Conservation (phyloP, 1,140 invertebrate genomes). For the Stratiolaelaps scimitus region DNA sequence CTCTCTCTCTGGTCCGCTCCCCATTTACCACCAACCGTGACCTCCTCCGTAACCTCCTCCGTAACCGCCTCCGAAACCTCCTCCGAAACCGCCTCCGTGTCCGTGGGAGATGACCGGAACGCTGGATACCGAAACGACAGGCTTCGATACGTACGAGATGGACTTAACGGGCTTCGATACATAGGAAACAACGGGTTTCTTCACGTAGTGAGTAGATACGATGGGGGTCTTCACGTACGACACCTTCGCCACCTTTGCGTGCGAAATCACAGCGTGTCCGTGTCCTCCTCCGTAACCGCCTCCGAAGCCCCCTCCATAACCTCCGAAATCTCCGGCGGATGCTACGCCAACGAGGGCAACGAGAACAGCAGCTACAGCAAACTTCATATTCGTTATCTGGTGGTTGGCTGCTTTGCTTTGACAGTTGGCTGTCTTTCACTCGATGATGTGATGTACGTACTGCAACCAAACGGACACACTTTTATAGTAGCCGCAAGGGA, state of each 20-base stretch:
- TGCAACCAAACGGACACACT: no score
- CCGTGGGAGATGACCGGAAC: slow-evolving; percentile 6
- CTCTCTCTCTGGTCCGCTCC: no score
- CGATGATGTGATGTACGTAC: no score
- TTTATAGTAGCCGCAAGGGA: no score
- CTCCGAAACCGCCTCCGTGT: neutral
- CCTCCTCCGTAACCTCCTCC: slow-evolving; percentile 15
- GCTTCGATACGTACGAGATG: slow-evolving; percentile 14
- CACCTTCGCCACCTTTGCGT: slow-evolving; percentile 19
- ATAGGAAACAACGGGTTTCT: slow-evolving; percentile 21
- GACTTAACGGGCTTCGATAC: slow-evolving; percentile 18
- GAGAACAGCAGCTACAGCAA: neutral
- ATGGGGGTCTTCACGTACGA: slow-evolving; percentile 13
- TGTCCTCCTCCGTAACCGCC: neutral
- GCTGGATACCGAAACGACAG: neutral
- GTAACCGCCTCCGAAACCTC: neutral
- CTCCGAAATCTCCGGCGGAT: neutral
- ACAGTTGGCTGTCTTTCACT: no score
- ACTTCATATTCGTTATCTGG: no score
- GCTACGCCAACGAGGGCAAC: neutral
- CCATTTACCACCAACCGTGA: slow-evolving; percentile 20
- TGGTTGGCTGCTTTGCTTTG: no score
- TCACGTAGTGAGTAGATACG: slow-evolving; percentile 18
- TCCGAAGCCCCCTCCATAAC: slow-evolving; percentile 5
- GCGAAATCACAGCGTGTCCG: neutral